phyloP scores from a whole-genome alignment of 2,888 invertebrate species.

The Agonopterix arenella region DNA sequence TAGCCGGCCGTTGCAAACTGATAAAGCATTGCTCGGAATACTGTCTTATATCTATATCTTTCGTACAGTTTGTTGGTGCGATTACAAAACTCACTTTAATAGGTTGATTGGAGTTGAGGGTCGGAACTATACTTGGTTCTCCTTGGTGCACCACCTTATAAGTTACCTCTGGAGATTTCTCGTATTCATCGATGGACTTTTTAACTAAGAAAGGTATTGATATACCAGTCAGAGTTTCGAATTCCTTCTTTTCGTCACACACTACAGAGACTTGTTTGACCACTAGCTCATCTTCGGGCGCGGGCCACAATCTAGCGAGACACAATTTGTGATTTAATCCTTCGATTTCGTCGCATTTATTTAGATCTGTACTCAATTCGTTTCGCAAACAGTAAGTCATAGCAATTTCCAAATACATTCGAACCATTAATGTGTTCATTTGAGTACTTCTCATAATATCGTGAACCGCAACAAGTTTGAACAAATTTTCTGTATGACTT shows the following conservation, averaged over 20 bases:
- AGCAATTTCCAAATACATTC: slow-evolving; percentile 54
- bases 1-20: slow-evolving; percentile 27
- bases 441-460: slow-evolving; percentile 32
- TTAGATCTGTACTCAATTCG: slow-evolving; percentile 26
- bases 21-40: slow-evolving; percentile 30
- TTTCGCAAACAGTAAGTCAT: slow-evolving; percentile 47
- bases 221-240: slow-evolving; percentile 40
- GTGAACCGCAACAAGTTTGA: slow-evolving; percentile 48
- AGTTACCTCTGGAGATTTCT: slow-evolving; percentile 28
- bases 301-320: slow-evolving; percentile 46
- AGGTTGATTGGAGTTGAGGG: slow-evolving; percentile 37
- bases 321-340: slow-evolving; percentile 45
- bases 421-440: slow-evolving; percentile 38
- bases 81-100: slow-evolving; percentile 40
- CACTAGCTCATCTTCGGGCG: slow-evolving; percentile 46
- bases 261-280: slow-evolving; percentile 36
- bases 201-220: slow-evolving; percentile 31
- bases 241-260: slow-evolving; percentile 48
- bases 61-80: slow-evolving; percentile 46
- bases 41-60: slow-evolving; percentile 26
- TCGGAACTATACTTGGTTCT: slow-evolving; percentile 44
- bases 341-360: slow-evolving; percentile 49
- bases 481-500: slow-evolving; percentile 39
- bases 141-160: slow-evolving; percentile 46
- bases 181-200: slow-evolving; percentile 36